phyloP scores from a whole-genome alignment of 2,797 vertebrate species.

The Gila robusta region DNA sequence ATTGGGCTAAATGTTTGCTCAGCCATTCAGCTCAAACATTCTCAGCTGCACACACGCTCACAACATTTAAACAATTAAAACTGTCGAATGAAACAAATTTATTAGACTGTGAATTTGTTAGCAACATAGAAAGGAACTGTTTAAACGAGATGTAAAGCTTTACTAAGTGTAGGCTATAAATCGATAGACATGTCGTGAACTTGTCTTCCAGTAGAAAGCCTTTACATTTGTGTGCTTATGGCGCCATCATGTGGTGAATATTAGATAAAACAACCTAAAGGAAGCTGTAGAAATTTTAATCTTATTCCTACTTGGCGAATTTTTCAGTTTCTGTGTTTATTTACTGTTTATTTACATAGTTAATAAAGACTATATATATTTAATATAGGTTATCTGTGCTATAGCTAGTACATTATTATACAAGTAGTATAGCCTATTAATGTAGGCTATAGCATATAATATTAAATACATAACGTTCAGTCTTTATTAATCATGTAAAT shows the following conservation, averaged over 20 bases:
- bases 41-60: background rate
- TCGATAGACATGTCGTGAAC: background rate
- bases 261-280: background rate
- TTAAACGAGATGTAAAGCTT: background rate
- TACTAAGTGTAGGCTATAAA: background rate
- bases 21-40: background rate
- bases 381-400: background rate
- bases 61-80: background rate
- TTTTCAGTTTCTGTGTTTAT: background rate
- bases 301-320: background rate
- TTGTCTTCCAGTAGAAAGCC: background rate
- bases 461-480: too few species aligned
- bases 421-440: background rate
- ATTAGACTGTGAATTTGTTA: background rate
- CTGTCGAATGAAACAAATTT: background rate
- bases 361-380: background rate
- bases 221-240: slow-evolving; percentile 30
- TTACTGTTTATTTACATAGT: background rate
- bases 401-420: background rate
- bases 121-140: background rate
- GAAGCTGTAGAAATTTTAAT: background rate
- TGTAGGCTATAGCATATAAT: background rate
- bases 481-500: background rate
- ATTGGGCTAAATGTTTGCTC: background rate
- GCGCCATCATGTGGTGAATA: slow-evolving; percentile 46